These are phyloP conservation scores for Spea multiplicata DNA, from an alignment of 2,113 vertebrate species.

Conservation along the genomic window DNA sequence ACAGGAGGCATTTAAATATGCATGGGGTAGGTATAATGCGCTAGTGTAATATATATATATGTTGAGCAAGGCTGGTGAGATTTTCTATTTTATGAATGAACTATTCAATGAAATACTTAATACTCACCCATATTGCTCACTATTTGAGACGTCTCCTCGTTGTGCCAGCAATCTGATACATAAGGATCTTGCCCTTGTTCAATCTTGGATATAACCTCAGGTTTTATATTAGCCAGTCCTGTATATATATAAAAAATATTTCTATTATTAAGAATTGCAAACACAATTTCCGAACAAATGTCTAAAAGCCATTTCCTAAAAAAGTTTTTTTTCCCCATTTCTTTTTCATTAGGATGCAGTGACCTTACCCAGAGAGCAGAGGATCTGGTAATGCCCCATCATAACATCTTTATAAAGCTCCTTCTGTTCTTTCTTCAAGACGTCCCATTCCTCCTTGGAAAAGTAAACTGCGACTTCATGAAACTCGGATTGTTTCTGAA, in stretches of 20 bases:
- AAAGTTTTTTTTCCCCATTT: too few relatives aligned
- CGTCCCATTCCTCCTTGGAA: constrained; percentile 29
- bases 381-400: constrained; percentile 26
- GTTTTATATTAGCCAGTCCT: constrained; percentile 11
- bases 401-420: constrained; percentile 36
- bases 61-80: too few relatives aligned
- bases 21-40: too few relatives aligned
- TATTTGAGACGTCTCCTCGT: not conserved
- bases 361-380: constrained; percentile 16
- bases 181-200: constrained; percentile 13
- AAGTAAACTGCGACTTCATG: constrained; percentile 20
- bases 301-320: not conserved
- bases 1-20: too few relatives aligned
- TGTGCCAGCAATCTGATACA: not conserved
- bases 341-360: not conserved
- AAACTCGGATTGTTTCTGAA: not conserved
- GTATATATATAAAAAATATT: not conserved
- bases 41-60: too few relatives aligned
- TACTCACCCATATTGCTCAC: not conserved
- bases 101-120: too few relatives aligned
- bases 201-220: constrained; percentile 18
- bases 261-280: not conserved
- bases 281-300: not conserved
- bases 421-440: constrained; percentile 19
- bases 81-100: too few relatives aligned